A percentile compares a stretch with the other conserved stretches of the same genome.
Evolutionary conservation across 2,113 vertebrate genomes (phyloP).

Genomic region (Mustelus asterias): DNA sequence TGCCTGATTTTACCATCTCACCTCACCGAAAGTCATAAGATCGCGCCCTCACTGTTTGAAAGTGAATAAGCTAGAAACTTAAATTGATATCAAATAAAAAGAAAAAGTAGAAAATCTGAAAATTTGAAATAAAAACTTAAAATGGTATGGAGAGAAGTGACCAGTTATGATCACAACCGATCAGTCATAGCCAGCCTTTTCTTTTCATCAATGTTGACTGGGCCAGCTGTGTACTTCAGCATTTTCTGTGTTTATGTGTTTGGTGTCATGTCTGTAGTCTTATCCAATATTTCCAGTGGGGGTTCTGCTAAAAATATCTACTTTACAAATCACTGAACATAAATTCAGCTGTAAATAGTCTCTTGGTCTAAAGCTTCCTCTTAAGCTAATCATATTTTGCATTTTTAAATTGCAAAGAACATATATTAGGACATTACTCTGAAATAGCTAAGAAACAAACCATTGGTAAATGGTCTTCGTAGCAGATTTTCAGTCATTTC

Average conservation of each 20-base stretch:
- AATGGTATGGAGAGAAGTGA: not conserved
- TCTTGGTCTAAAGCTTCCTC: not conserved
- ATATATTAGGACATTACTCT: not conserved
- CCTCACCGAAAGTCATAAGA: too few species aligned
- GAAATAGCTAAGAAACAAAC: not conserved
- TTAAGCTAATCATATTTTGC: not conserved
- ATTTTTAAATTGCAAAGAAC: not conserved
- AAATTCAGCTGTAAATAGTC: not conserved
- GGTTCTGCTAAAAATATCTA: not conserved
- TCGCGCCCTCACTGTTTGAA: too few species aligned
- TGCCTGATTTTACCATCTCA: too few species aligned
- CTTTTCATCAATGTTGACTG: not conserved
- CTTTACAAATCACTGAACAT: not conserved
- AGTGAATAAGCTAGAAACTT: too few species aligned
- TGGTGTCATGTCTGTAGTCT: not conserved
- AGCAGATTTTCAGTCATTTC: not conserved
- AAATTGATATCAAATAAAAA: too few species aligned
- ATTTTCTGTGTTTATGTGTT: not conserved
- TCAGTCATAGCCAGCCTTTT: not conserved
- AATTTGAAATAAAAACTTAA: too few species aligned
- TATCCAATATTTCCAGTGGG: not conserved
- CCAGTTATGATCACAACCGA: not conserved
- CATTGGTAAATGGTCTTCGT: not conserved
- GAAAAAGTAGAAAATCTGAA: too few species aligned
- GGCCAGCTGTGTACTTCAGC: not conserved